phyloP scores from a whole-genome alignment of 2,113 vertebrate genomes.

The Poeciliopsis occidentalis region DNA sequence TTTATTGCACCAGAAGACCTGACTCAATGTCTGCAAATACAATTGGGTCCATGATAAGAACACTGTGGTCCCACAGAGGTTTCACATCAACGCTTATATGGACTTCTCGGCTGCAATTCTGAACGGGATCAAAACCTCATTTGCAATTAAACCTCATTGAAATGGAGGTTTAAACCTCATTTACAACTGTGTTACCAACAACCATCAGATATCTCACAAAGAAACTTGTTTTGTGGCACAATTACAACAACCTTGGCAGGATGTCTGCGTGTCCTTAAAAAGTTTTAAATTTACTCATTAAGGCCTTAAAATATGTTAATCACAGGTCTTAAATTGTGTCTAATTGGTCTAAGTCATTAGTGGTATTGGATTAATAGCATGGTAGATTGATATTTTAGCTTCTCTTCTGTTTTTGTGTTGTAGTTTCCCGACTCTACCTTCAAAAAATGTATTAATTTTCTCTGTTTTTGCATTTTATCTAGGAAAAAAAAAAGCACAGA shows the following conservation, averaged over 20 bases:
- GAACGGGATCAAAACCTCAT: constrained; percentile 42
- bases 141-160: constrained; percentile 31
- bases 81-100: constrained; percentile 21
- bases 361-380: no score
- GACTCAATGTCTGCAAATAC: background rate
- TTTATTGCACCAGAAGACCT: constrained; percentile 52
- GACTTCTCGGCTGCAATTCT: constrained; percentile 17
- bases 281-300: no score
- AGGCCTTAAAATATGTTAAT: no score
- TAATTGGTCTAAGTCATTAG: no score
- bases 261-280: background rate
- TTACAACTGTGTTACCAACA: constrained; percentile 8
- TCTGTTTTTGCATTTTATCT: no score
- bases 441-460: no score
- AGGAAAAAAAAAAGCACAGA: no score
- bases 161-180: constrained; percentile 11
- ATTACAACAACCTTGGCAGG: no score
- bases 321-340: no score
- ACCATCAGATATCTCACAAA: background rate
- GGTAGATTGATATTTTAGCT: no score
- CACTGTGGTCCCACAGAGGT: constrained; percentile 15
- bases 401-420: no score
- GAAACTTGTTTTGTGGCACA: background rate
- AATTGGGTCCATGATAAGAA: constrained; percentile 13
- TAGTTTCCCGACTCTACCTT: no score